phyloP scores from a whole-genome alignment of 2,888 invertebrate genomes.

The Empis stercorea region DNA sequence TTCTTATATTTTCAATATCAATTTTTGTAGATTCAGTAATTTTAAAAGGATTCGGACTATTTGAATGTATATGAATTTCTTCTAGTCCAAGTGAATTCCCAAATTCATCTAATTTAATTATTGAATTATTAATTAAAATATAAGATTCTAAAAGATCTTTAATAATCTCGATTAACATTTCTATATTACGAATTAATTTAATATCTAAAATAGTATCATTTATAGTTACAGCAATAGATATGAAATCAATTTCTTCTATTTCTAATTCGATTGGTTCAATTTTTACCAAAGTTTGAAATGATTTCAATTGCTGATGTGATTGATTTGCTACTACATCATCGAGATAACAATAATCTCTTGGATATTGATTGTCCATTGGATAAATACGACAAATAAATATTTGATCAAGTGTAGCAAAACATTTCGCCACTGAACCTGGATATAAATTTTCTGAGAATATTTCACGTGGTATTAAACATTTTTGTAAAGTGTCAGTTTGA shows the following conservation, averaged over 20 bases:
- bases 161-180: too few relatives aligned
- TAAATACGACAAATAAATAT: constrained; percentile 17
- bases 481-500: constrained; percentile 11
- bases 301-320: too few relatives aligned
- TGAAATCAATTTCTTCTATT: too few relatives aligned
- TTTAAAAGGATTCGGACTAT: neutral
- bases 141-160: too few relatives aligned
- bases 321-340: constrained; percentile 11
- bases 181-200: too few relatives aligned
- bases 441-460: constrained; percentile 7
- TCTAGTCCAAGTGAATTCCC: neutral
- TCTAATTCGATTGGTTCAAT: too few relatives aligned
- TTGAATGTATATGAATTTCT: neutral
- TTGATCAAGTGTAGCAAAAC: too few relatives aligned
- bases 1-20: constrained; percentile 18
- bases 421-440: constrained; percentile 18
- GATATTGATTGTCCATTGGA: constrained; percentile 11
- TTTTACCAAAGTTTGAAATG: too few relatives aligned
- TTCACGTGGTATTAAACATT: constrained; percentile 17
- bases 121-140: too few relatives aligned
- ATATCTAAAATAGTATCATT: too few relatives aligned
- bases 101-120: neutral
- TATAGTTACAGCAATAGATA: too few relatives aligned
- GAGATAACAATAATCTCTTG: constrained; percentile 20
- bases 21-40: constrained; percentile 16